Evolutionary conservation across 2,797 vertebrate genomes (phyloP), one percentile per base, ranked within the genome.

Genomic region (Heliangelus exortis): DNA sequence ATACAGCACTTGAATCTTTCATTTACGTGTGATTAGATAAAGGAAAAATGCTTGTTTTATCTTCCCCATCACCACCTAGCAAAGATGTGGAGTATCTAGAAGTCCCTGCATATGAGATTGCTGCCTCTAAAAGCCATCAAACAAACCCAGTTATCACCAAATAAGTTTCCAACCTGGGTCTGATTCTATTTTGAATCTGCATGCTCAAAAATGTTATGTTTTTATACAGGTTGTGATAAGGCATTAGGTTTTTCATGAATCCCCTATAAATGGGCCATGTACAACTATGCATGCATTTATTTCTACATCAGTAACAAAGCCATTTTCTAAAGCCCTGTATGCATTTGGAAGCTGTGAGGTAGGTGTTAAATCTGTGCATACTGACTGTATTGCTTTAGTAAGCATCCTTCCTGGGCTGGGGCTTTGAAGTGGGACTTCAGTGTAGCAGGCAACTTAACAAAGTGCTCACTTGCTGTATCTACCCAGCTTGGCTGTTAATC

Each of bases 11-110:
- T 89, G 80, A 93, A 77, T 93, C 65, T 36, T 94, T 97, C 95
- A 95, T 96, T 97, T 97, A 77, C 92, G 95, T 94, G 84, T 48
- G 71, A 97, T 96, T 95, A 97, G 96, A 97, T 97, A 96, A 96
- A 97, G 95, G 82, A 90, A 89, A 87, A 89, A 93, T 84, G 74
- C 93, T 97, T 97, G 79, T 84, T 95, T 95, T 96, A 91, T 97
- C 95, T 97, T 96, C 65, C 45, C 77, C 57, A 47, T 90, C 89
- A 87, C 71, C 90, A 88, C 58, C 50, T 91, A 68, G 62, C 53
- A 85, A 83, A 85, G 78, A 61, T 89, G 51, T 84, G 71, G 63
- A 93, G 90, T 94, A 92, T 83, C 89, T 95, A 81, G 87, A 97
- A 97, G 94, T 84, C 96, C 97, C 96, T 89, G 62, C 50, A 83